phyloP scores from a whole-genome alignment of 2,113 vertebrate genomes.

The Pyxicephalus adspersus region DNA sequence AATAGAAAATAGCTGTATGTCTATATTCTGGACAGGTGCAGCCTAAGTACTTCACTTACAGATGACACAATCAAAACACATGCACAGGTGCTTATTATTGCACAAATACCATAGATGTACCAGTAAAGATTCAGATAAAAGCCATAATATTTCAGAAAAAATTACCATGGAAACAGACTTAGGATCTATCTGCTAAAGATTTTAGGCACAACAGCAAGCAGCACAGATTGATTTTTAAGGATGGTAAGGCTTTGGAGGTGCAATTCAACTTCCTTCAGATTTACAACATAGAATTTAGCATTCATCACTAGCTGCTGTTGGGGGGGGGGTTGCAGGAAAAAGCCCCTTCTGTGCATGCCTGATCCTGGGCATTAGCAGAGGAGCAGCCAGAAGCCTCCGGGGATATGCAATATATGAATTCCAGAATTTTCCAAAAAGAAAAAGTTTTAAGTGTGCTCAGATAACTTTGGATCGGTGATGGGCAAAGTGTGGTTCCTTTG shows the following conservation, averaged over 20 bases:
- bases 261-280: slow-evolving; percentile 55
- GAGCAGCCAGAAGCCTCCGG: background rate
- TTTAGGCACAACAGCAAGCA: slow-evolving; percentile 64
- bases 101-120: slow-evolving; percentile 16
- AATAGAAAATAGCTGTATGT: no score
- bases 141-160: slow-evolving; percentile 46
- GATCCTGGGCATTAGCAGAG: background rate
- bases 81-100: no score
- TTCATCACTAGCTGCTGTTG: background rate
- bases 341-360: no score
- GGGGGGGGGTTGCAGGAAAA: no score
- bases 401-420: no score
- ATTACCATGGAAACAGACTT: slow-evolving; percentile 68
- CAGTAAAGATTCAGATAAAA: slow-evolving; percentile 62
- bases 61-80: no score
- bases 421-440: no score
- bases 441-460: no score
- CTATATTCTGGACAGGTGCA: no score
- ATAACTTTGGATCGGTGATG: no score
- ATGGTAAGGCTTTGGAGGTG: slow-evolving; percentile 59
- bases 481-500: no score
- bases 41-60: no score
- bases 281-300: slow-evolving; percentile 20
- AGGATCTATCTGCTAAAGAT: slow-evolving; percentile 62
- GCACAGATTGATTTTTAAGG: slow-evolving; percentile 59